Evolutionary conservation across 2,888 invertebrate genomes (phyloP).

Genomic region (Drosophila nr. fundita): DNA sequence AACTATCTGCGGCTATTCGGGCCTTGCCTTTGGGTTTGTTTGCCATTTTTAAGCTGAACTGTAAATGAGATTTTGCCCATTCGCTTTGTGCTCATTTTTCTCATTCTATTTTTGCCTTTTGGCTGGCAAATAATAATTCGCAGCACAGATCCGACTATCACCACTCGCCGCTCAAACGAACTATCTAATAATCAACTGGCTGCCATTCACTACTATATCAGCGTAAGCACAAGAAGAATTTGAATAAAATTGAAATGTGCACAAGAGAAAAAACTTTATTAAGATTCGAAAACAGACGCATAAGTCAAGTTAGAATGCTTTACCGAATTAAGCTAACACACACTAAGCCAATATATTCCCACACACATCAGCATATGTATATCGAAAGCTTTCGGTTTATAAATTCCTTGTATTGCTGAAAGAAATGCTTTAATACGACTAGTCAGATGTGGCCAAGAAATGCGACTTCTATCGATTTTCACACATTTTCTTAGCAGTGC

Average conservation of each 20-base stretch:
- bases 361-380: background rate
- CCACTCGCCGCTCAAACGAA: background rate
- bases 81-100: slow-evolving; percentile 54
- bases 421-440: background rate
- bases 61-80: slow-evolving; percentile 65
- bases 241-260: slow-evolving; percentile 9
- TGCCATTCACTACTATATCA: slow-evolving; percentile 13
- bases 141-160: slow-evolving; percentile 24
- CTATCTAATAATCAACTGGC: slow-evolving; percentile 46
- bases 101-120: slow-evolving; percentile 43
- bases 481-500: background rate
- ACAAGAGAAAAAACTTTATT: background rate
- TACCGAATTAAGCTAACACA: background rate
- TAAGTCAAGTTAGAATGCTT: background rate
- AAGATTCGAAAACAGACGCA: background rate
- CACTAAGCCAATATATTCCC: background rate
- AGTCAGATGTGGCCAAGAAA: background rate
- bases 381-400: background rate
- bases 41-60: slow-evolving; percentile 62
- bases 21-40: slow-evolving; percentile 38
- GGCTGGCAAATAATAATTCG: slow-evolving; percentile 61
- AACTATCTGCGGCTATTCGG: slow-evolving; percentile 58
- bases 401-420: background rate
- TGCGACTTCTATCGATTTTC: background rate
- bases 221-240: background rate